Conservation (phyloP, 2,888 invertebrate genomes). For the Bruchidius siliquastri region DNA sequence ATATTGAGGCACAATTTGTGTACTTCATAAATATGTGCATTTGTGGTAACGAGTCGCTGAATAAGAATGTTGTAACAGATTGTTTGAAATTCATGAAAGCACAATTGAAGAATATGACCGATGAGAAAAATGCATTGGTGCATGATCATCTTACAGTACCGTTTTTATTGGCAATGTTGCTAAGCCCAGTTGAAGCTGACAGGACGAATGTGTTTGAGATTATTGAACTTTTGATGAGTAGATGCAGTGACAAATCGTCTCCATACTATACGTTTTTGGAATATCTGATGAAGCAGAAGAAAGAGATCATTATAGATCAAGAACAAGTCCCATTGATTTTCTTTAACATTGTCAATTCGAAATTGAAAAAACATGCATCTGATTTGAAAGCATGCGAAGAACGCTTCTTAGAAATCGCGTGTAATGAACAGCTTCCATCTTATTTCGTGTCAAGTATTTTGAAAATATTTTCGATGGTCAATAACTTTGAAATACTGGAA, state of each 20-base stretch:
- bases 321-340: conserved; percentile 63
- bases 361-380: conserved; percentile 16
- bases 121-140: conserved; percentile 9
- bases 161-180: conserved; percentile 14
- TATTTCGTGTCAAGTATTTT: conserved; percentile 45
- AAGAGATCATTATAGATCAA: conserved; percentile 61
- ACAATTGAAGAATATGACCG: conserved; percentile 6
- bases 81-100: conserved; percentile 16
- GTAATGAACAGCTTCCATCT: conserved; percentile 46
- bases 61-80: conserved; percentile 14
- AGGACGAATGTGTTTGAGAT: conserved; percentile 9
- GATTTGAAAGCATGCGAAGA: conserved; percentile 30
- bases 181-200: background rate
- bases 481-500: conserved; percentile 32
- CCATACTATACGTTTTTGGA: conserved; percentile 18
- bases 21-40: conserved; percentile 23
- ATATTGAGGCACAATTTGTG: background rate
- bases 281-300: conserved; percentile 25
- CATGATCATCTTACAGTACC: conserved; percentile 8
- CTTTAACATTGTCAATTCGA: conserved; percentile 54
- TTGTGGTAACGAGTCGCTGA: conserved; percentile 14
- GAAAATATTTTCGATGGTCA: conserved; percentile 38
- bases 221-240: conserved; percentile 10
- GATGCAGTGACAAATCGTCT: conserved; percentile 10
- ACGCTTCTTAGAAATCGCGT: conserved; percentile 5